Evolutionary conservation across 2,888 invertebrate genomes (phyloP).

Genomic region (Rapana venosa): DNA sequence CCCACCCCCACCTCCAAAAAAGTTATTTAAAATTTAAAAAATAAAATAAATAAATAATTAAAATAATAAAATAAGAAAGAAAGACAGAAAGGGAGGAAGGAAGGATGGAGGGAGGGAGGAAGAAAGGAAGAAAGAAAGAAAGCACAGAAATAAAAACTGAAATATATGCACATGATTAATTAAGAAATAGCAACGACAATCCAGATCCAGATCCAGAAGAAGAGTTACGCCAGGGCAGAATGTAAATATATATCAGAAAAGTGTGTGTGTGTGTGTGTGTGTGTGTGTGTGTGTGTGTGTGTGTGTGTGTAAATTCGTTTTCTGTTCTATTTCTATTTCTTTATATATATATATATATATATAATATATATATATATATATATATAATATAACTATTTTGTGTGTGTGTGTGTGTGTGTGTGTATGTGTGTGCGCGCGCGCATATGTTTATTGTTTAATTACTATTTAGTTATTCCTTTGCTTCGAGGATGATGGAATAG

Average conservation of each 20-base stretch:
- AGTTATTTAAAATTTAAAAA: neutral
- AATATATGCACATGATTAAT: neutral
- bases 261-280: too few relatives aligned
- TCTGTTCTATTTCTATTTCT: neutral
- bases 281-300: neutral
- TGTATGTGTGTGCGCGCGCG: neutral
- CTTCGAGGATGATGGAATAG: too few relatives aligned
- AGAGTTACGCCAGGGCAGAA: neutral
- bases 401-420: neutral
- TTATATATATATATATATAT: neutral
- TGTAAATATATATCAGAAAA: too few relatives aligned
- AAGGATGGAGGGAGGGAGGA: neutral
- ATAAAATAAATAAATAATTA: neutral
- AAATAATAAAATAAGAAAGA: neutral
- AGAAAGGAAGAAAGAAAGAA: neutral
- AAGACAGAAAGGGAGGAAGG: neutral
- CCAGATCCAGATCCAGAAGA: neutral
- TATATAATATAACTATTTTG: too few relatives aligned
- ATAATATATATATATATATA: too few relatives aligned
- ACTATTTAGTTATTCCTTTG: too few relatives aligned
- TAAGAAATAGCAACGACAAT: neutral
- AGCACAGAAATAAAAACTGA: neutral
- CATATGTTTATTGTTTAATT: neutral
- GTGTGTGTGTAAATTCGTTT: neutral
- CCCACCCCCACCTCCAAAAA: neutral